Conservation (phyloP, 2,888 invertebrate species). For the Teleiodes luculella region DNA sequence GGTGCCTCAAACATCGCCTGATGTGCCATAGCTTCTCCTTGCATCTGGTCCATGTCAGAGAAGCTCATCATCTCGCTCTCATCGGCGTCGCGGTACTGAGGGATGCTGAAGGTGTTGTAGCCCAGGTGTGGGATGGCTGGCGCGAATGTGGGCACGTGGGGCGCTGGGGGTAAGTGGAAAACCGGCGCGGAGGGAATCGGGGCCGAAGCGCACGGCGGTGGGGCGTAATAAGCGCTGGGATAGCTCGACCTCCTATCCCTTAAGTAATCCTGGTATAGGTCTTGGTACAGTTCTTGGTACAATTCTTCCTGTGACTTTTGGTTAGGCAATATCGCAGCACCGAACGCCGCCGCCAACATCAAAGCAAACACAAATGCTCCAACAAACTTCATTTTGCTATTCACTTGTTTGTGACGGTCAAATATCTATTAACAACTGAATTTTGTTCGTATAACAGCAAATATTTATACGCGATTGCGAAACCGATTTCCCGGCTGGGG, state of each 20-base stretch:
- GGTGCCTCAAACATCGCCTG: conserved; percentile 23
- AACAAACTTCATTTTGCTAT: conserved; percentile 43
- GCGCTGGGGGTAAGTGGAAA: conserved; percentile 21
- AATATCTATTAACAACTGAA: background rate
- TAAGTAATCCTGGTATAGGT: conserved; percentile 24
- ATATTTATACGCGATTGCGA: conserved; percentile 4
- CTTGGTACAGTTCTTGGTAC: too few species aligned
- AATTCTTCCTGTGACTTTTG: conserved; percentile 22
- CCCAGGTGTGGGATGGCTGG: conserved; percentile 20
- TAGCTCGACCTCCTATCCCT: conserved; percentile 43
- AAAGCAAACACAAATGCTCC: conserved; percentile 35
- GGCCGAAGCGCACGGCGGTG: conserved; percentile 47
- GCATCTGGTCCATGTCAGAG: conserved; percentile 47
- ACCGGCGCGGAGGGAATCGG: conserved; percentile 17
- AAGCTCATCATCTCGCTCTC: conserved; percentile 46
- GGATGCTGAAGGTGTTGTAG: conserved; percentile 29
- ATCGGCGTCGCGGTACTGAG: conserved; percentile 45
- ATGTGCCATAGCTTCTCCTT: conserved; percentile 18
- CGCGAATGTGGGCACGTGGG: conserved; percentile 29
- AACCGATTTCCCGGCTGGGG: conserved; percentile 31
- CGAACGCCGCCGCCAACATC: conserved; percentile 29
- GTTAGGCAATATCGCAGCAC: conserved; percentile 33
- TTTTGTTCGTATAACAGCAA: background rate
- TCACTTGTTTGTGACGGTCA: conserved; percentile 10
- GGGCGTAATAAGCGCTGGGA: conserved; percentile 27